These are phyloP conservation scores for Drosophila dives DNA, from an alignment of 2,888 invertebrate species.

Conservation along the genomic window DNA sequence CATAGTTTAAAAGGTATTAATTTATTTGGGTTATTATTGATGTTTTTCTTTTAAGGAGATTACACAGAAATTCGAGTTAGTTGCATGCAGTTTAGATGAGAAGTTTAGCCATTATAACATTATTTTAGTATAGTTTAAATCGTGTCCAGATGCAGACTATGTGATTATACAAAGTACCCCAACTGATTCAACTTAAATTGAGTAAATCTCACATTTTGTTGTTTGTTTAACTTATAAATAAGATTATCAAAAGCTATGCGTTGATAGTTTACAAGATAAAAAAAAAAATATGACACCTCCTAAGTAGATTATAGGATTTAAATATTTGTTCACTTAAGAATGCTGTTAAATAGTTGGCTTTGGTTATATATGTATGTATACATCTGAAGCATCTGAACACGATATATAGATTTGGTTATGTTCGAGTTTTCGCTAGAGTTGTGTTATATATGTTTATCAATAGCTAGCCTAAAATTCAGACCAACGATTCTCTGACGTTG, in stretches of 20 bases:
- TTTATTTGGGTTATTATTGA: conserved; percentile 5
- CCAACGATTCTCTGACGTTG: conserved; percentile 74
- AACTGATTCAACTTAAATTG: conserved; percentile 4
- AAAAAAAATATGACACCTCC: conserved; percentile 40
- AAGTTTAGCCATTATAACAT: conserved; percentile 30
- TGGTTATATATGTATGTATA: conserved; percentile 20
- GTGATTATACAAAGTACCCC: conserved; percentile 4
- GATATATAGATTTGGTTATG: conserved; percentile 46
- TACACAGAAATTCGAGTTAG: conserved; percentile 75
- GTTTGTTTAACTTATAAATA: conserved; percentile 14
- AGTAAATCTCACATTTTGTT: conserved; percentile 4
- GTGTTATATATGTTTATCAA: conserved; percentile 38
- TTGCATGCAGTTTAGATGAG: conserved; percentile 71
- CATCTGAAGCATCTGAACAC: conserved; percentile 36
- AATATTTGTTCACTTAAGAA: conserved; percentile 20
- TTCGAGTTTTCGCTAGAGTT: conserved; percentile 47
- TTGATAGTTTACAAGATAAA: conserved; percentile 19
- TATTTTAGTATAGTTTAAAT: conserved; percentile 30
- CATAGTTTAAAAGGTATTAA: conserved; percentile 36
- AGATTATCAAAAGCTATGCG: conserved; percentile 23
- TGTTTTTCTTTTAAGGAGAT: conserved; percentile 49
- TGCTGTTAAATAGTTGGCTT: conserved; percentile 29
- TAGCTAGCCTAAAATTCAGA: conserved; percentile 64
- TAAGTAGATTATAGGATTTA: conserved; percentile 27
- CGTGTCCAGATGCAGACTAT: conserved; percentile 38